Conservation (phyloP, 1,140 invertebrate genomes). For the Aphaenogaster ashmeadi region DNA sequence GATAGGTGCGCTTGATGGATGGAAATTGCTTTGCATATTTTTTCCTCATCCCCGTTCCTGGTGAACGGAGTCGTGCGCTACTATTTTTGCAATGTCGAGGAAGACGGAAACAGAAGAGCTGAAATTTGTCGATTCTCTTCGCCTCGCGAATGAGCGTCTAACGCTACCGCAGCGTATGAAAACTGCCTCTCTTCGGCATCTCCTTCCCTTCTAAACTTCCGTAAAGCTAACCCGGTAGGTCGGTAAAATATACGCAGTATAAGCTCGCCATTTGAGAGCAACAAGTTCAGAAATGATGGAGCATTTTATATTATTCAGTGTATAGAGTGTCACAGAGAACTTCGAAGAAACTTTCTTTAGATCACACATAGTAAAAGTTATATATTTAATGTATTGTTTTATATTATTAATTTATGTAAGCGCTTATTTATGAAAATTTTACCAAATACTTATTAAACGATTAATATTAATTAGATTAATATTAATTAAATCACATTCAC, state of each 20-base stretch:
- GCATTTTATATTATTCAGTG: conserved; percentile 20
- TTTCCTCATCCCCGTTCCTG: conserved; percentile 11
- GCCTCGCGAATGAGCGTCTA: conserved; percentile 15
- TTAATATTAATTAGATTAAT: background rate
- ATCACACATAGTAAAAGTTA: background rate
- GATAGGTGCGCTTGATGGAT: conserved; percentile 71
- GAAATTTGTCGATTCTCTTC: conserved; percentile 43
- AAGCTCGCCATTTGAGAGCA: conserved; percentile 2
- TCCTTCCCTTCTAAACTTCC: conserved; percentile 8
- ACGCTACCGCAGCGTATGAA: conserved; percentile 21
- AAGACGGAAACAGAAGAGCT: conserved; percentile 43
- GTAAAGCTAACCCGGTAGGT: conserved; percentile 13
- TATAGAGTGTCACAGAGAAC: background rate
- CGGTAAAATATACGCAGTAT: background rate
- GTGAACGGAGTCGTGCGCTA: background rate
- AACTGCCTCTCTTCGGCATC: background rate
- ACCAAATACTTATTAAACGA: background rate
- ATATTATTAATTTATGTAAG: background rate
- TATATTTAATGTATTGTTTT: background rate
- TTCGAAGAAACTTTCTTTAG: background rate
- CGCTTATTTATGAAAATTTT: background rate
- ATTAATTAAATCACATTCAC: background rate
- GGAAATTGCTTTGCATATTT: conserved; percentile 76
- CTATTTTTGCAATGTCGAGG: conserved; percentile 51
- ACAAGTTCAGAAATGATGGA: conserved; percentile 11